phyloP scores from a whole-genome alignment of 2,888 invertebrate genomes.

The Hydropsyche betteni region DNA sequence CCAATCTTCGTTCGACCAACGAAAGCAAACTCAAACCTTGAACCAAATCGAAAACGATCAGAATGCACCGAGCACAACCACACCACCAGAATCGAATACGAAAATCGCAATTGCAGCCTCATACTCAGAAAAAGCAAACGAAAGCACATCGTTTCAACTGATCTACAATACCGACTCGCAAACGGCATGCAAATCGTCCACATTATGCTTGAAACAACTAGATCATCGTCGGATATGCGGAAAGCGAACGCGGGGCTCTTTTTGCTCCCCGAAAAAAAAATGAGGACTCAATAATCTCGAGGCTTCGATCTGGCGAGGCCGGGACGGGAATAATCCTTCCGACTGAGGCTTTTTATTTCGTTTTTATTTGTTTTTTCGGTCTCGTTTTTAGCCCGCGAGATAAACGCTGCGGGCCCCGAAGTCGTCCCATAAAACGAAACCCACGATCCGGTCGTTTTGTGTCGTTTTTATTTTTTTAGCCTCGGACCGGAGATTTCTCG shows the following conservation, averaged over 20 bases:
- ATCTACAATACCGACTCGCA: slow-evolving; percentile 13
- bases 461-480: background rate
- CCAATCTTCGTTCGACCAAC: too few relatives aligned
- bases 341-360: background rate
- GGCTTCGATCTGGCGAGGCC: slow-evolving; percentile 34
- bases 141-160: too few relatives aligned
- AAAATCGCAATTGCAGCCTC: background rate
- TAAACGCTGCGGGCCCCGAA: slow-evolving; percentile 11
- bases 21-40: too few relatives aligned
- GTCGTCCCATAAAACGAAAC: slow-evolving; percentile 14
- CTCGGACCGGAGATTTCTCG: too few relatives aligned
- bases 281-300: slow-evolving; percentile 43
- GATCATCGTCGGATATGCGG: slow-evolving; percentile 35
- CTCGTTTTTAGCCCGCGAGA: background rate
- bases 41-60: too few relatives aligned
- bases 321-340: background rate
- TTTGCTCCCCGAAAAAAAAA: slow-evolving; percentile 39
- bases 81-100: background rate
- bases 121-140: too few relatives aligned
- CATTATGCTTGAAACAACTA: slow-evolving; percentile 38
- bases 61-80: too few relatives aligned
- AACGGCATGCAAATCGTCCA: slow-evolving; percentile 49
- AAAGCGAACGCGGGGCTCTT: background rate
- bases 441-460: slow-evolving; percentile 4
- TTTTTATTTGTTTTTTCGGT: background rate